These are phyloP conservation scores for Nannoperca australis DNA, from an alignment of 2,797 vertebrate genomes.

Conservation along the genomic window DNA sequence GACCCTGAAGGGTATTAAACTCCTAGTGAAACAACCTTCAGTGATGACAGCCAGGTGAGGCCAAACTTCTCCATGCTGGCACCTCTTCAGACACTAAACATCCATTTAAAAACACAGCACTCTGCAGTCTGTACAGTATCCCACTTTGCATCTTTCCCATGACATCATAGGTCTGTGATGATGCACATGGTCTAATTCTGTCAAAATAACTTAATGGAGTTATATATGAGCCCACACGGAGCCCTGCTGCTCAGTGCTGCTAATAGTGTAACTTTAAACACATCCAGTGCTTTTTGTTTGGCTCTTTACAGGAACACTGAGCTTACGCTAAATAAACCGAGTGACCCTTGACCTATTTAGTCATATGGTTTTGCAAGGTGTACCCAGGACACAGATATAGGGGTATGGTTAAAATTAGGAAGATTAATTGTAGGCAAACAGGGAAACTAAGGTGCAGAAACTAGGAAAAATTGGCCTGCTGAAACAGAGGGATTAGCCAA, in stretches of 20 bases:
- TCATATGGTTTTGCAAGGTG: too few relatives aligned
- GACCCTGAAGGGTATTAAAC: conserved; percentile 65
- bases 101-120: conserved; percentile 24
- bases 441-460: too few relatives aligned
- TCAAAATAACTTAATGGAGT: conserved; percentile 55
- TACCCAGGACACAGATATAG: too few relatives aligned
- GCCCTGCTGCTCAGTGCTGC: conserved; percentile 34
- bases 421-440: too few relatives aligned
- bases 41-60: conserved; percentile 50
- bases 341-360: conserved; percentile 40
- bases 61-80: conserved; percentile 26
- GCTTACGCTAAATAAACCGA: conserved; percentile 28
- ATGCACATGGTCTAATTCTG: conserved; percentile 56
- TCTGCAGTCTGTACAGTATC: conserved; percentile 26
- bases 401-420: too few relatives aligned
- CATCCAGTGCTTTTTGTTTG: conserved; percentile 57
- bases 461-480: too few relatives aligned
- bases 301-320: conserved; percentile 51
- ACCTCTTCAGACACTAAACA: conserved; percentile 26
- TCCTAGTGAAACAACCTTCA: conserved; percentile 42
- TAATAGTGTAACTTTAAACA: conserved; percentile 47
- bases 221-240: conserved; percentile 49
- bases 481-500: too few relatives aligned
- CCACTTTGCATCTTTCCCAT: conserved; percentile 65
- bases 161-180: conserved; percentile 58